Evolutionary conservation across 2,797 vertebrate species (phyloP).

Genomic region (Urosaurus nigricauda): DNA sequence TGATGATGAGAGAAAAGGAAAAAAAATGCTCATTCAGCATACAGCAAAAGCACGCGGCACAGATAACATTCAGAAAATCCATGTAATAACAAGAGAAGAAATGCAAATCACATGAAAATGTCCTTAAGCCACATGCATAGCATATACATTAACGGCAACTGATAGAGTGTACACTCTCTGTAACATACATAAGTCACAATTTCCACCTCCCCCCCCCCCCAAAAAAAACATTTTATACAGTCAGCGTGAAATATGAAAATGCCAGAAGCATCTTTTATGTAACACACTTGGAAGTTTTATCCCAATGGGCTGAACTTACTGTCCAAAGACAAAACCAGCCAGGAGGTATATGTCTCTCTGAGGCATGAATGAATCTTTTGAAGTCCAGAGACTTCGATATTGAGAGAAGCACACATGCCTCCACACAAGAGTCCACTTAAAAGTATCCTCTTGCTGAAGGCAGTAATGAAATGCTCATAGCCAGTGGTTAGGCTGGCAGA

Average conservation of each 20-base stretch:
- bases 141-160: background rate
- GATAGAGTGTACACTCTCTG: background rate
- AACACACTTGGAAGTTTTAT: background rate
- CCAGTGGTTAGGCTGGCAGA: too few species aligned
- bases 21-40: background rate
- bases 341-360: background rate
- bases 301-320: background rate
- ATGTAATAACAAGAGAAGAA: background rate
- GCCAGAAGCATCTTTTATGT: conserved; percentile 7
- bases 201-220: too few species aligned
- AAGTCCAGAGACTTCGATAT: background rate
- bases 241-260: conserved; percentile 19
- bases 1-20: background rate
- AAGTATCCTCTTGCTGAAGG: too few species aligned
- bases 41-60: background rate
- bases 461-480: too few species aligned
- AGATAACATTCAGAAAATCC: background rate
- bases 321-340: conserved; percentile 5
- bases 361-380: background rate
- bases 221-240: conserved; percentile 13
- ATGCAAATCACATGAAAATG: background rate
- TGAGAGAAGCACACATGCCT: background rate
- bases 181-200: background rate
- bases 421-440: too few species aligned
- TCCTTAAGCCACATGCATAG: background rate